Evolutionary conservation across 92 coral and sea anemone species (phyloP).

Genomic region (Hydrozoanthus gracilis): DNA sequence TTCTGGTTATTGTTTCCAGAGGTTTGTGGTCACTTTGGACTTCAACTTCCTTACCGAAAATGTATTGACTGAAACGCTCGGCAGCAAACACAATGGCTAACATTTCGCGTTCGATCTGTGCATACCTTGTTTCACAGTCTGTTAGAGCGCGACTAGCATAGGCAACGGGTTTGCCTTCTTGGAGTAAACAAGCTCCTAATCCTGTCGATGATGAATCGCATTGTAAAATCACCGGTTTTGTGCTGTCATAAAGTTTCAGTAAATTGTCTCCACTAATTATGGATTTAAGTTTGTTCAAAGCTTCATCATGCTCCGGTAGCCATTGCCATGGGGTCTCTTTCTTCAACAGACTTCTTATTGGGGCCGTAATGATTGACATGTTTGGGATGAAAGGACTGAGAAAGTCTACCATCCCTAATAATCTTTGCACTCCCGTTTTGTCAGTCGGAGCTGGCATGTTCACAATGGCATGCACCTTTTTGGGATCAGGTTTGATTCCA

Average conservation of each 20-base stretch:
- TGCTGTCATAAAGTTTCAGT: slow-evolving; percentile 45
- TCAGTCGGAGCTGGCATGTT: neutral
- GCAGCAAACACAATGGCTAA: slow-evolving; percentile 56
- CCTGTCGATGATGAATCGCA: slow-evolving; percentile 62
- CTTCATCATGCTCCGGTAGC: slow-evolving; percentile 44
- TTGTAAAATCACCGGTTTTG: slow-evolving; percentile 48
- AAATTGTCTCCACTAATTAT: slow-evolving; percentile 54
- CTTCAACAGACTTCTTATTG: neutral
- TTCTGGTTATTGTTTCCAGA: no score
- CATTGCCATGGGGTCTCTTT: slow-evolving; percentile 53
- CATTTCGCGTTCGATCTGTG: slow-evolving; percentile 56
- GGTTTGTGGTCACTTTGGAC: slow-evolving; percentile 63
- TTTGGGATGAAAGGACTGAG: neutral
- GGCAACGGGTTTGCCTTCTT: slow-evolving; percentile 59
- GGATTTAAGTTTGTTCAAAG: slow-evolving; percentile 56
- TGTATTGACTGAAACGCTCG: slow-evolving; percentile 52
- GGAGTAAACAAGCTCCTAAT: slow-evolving; percentile 53
- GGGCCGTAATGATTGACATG: neutral
- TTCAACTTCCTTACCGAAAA: slow-evolving; percentile 40
- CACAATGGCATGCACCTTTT: neutral
- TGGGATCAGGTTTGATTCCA: neutral
- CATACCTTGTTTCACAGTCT: slow-evolving; percentile 53
- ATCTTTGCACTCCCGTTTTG: neutral
- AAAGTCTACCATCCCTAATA: slow-evolving; percentile 5
- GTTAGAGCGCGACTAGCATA: slow-evolving; percentile 56